Conservation (phyloP, 2,888 invertebrate genomes). For the Fragum sueziense region DNA sequence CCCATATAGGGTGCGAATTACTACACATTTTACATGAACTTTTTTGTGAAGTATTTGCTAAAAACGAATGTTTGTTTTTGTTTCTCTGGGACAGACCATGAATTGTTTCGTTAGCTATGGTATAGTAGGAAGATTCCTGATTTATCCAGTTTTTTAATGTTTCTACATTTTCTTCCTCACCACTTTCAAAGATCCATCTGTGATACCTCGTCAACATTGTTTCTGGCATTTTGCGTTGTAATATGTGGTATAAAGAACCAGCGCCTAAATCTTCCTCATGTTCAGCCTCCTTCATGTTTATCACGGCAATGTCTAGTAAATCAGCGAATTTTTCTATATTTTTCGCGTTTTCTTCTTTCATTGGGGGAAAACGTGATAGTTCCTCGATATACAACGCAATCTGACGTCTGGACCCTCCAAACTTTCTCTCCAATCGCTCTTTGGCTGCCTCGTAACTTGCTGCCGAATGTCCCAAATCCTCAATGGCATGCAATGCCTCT, state of each 20-base stretch:
- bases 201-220: conserved; percentile 38
- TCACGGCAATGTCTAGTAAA: background rate
- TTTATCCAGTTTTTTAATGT: conserved; percentile 12
- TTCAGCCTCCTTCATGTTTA: conserved; percentile 9
- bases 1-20: conserved; percentile 30
- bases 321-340: background rate
- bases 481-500: background rate
- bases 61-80: background rate
- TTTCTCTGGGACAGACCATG: conserved; percentile 19
- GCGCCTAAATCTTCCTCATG: conserved; percentile 1
- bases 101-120: conserved; percentile 26
- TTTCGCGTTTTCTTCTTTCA: conserved; percentile 1
- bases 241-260: conserved; percentile 1
- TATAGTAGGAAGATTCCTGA: no score
- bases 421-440: conserved; percentile 4
- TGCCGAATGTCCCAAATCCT: background rate
- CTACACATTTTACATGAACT: conserved; percentile 23
- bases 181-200: conserved; percentile 33
- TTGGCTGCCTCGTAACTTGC: conserved; percentile 11
- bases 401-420: background rate
- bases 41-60: background rate
- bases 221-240: conserved; percentile 29
- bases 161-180: conserved; percentile 14
- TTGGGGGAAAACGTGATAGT: background rate
- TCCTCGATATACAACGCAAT: background rate